Evolutionary conservation across 2,888 invertebrate species (phyloP), one percentile per base, ranked within the genome.

Genomic region (Caenorhabditis uteleia): DNA sequence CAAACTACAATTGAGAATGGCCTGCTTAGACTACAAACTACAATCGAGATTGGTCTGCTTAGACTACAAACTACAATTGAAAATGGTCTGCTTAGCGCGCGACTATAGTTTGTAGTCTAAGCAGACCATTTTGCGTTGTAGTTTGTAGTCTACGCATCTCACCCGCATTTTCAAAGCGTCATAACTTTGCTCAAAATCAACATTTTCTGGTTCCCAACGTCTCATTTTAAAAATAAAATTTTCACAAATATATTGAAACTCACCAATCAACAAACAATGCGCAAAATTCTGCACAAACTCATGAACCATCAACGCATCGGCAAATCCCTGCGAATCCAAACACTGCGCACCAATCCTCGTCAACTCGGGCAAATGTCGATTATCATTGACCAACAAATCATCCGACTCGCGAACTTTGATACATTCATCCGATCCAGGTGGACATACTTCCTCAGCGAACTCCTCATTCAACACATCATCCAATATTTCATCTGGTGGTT

Each of bases 231-330:
- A n/a, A n/a, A n/a, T n/a, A n/a, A n/a, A n/a, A n/a, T n/a, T n/a
- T n/a, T n/a, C n/a, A n/a, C n/a, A n/a, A n/a, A n/a, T n/a, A n/a
- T n/a, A n/a, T n/a, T n/a, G 29, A 23, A 8, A 84, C 89, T 88
- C 82, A 92, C 91, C 91, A 81, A 95, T 93, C 51, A 93, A 94
- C 1, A 97, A 87, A 0, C 93, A 92, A 85, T 92, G 92, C 7
- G 92, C 93, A 83, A 97, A 97, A 86, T 94, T 95, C 80, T 94
- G 91, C 72, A 95, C 87, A 84, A 97, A 97, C 86, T 97, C 95
- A 82, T 91, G 91, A n/a, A 93, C 91, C 90, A 95, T 95, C 21
- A 97, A 87, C 39, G 91, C 87, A 85, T 95, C 92, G 0, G 92
- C 91, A 87, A 94, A 92, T 0, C 94, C 93, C 82, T 91, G 89